phyloP scores from a whole-genome alignment of 2,113 vertebrate species.

The Hemichromis elongatus region DNA sequence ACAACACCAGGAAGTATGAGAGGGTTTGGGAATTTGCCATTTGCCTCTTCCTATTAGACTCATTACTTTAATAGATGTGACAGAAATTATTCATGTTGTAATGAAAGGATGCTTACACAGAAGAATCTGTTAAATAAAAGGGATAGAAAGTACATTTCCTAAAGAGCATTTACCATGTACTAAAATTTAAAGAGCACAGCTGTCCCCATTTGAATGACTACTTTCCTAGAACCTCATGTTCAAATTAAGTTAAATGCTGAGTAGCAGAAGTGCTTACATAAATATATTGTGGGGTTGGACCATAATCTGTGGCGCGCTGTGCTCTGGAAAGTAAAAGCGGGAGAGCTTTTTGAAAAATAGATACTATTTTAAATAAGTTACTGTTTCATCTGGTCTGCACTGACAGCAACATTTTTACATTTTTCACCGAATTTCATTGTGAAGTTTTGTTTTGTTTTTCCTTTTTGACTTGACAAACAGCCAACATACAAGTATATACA shows the following conservation, averaged over 20 bases:
- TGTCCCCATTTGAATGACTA: constrained; percentile 6
- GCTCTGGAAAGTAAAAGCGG: neutral
- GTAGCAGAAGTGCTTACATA: constrained; percentile 5
- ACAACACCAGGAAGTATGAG: neutral
- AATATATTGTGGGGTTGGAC: constrained; percentile 1
- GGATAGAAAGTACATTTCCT: neutral
- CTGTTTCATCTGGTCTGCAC: neutral
- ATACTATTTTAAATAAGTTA: neutral
- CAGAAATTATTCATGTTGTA: neutral
- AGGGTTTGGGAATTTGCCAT: neutral
- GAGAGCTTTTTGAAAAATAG: neutral
- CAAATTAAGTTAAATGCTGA: constrained; percentile 25
- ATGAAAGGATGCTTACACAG: neutral
- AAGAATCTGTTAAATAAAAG: constrained; percentile 5
- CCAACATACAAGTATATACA: neutral
- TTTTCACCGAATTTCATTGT: neutral
- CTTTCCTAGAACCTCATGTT: constrained; percentile 16
- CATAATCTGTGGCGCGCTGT: neutral
- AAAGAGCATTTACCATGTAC: constrained; percentile 4
- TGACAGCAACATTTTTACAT: neutral
- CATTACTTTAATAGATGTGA: neutral
- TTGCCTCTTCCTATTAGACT: neutral
- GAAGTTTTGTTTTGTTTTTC: neutral
- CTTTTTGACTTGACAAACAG: neutral
- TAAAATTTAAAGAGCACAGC: constrained; percentile 35